Evolutionary conservation across 2,113 vertebrate genomes (phyloP), one percentile per base, ranked within the genome.

Genomic region (Terrapene triunguis): DNA sequence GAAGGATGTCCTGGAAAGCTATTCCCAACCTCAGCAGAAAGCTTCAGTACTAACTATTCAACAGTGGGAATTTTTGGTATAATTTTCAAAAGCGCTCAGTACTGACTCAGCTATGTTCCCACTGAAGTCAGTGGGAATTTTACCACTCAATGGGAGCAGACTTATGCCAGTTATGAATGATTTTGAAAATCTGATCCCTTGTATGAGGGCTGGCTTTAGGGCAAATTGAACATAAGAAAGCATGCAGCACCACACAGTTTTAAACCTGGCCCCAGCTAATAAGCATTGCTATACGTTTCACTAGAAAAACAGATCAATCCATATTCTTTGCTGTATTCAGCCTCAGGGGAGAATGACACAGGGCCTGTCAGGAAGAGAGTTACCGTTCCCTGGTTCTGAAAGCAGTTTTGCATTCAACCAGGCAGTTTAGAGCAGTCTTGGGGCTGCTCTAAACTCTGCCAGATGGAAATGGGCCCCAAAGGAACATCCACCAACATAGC

Each of bases 1-100:
- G 69, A 88, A 95, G 47, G 54, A 88, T 82, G 82, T 89, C 57
- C 50, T 89, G 25, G 53, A 80, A 74, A 92, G 80, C 50, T 4
- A 54, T 38, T 91, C n/a, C 79, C 48, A 81, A 32, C 29, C 24
- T 4, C 51, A 59, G 21, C 14, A 48, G 53, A 14, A 44, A 42
- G 4, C 2, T 89, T 92, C 88, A 8, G 88, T 24, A 22, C 62
- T 62, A 65, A 80, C 65, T 16, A 85, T 1, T 89, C 74, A 78
- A 17, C 3, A 85, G 44, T 11, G n/a, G 27, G 59, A 74, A 82
- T 79, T 79, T 27, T 81, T 8, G 14, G 22, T 55, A 19, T 79
- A 4, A 74, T 35, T 89, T 82, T 53, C 17, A 44, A 93, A 83
- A 89, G 1, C 0, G 3, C 24, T 25, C 38, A 44, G 11, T 8